Conservation (phyloP, 2,113 vertebrate species). For the Phaethon lepturus region DNA sequence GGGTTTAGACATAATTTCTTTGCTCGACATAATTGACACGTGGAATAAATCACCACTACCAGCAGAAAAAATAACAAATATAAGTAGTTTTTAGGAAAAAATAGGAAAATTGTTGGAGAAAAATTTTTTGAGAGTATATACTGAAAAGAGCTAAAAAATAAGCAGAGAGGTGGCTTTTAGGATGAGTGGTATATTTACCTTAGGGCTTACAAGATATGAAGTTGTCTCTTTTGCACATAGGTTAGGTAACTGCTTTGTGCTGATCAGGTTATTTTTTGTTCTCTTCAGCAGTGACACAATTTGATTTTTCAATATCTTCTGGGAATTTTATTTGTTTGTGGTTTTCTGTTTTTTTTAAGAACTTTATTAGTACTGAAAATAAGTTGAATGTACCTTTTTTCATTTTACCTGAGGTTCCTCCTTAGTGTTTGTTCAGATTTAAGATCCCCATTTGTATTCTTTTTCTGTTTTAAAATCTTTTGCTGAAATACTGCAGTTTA, state of each 20-base stretch:
- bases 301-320: not conserved
- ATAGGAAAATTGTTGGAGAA: not conserved
- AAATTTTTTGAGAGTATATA: not conserved
- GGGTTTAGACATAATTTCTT: not conserved
- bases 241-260: not conserved
- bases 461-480: not conserved
- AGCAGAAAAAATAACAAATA: not conserved
- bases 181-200: not conserved
- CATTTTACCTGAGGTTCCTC: not conserved
- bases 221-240: not conserved
- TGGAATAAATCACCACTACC: not conserved
- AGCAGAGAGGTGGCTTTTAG: not conserved
- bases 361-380: not conserved
- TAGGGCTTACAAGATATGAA: not conserved
- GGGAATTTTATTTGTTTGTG: not conserved
- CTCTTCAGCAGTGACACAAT: not conserved
- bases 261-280: not conserved
- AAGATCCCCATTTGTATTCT: not conserved
- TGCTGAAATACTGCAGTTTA: not conserved
- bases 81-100: not conserved
- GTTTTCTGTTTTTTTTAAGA: not conserved
- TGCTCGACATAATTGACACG: not conserved
- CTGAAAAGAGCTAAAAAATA: not conserved
- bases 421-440: not conserved
- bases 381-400: not conserved